phyloP scores from a whole-genome alignment of 2,797 vertebrate species.

The Lophius americanus region DNA sequence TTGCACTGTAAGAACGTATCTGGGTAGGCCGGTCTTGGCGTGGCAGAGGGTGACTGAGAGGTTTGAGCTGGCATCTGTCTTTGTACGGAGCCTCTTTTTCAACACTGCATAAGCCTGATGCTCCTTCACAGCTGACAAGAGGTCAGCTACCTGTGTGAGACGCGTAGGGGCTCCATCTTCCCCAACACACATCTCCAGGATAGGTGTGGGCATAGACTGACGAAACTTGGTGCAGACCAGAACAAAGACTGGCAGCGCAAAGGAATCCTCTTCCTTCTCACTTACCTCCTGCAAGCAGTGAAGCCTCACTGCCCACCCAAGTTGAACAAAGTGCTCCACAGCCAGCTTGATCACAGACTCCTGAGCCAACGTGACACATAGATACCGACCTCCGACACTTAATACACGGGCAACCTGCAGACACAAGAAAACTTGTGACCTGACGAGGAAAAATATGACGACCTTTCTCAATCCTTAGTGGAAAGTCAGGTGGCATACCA shows the following conservation, averaged over 20 bases:
- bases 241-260: slow-evolving; percentile 90
- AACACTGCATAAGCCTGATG: slow-evolving; percentile 90
- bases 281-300: slow-evolving; percentile 84
- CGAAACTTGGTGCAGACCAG: slow-evolving; percentile 95
- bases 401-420: slow-evolving; percentile 86
- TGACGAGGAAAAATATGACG: not conserved
- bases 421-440: slow-evolving; percentile 12
- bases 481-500: too few relatives aligned
- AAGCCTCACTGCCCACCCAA: slow-evolving; percentile 91
- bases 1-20: slow-evolving; percentile 92
- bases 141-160: slow-evolving; percentile 70
- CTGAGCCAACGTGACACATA: slow-evolving; percentile 96
- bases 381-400: slow-evolving; percentile 89
- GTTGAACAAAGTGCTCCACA: slow-evolving; percentile 87
- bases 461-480: too few relatives aligned
- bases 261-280: slow-evolving; percentile 77
- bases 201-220: slow-evolving; percentile 77
- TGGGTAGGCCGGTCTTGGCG: slow-evolving; percentile 82
- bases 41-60: slow-evolving; percentile 87
- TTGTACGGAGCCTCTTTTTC: slow-evolving; percentile 86
- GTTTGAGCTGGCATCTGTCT: slow-evolving; percentile 73
- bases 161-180: slow-evolving; percentile 81
- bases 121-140: slow-evolving; percentile 87
- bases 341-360: slow-evolving; percentile 88
- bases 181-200: slow-evolving; percentile 82